Percentiles rank a stretch among this genome's conserved stretches.
phyloP scores from a whole-genome alignment of 1,140 invertebrate species.

The Agrypnia vestita region DNA sequence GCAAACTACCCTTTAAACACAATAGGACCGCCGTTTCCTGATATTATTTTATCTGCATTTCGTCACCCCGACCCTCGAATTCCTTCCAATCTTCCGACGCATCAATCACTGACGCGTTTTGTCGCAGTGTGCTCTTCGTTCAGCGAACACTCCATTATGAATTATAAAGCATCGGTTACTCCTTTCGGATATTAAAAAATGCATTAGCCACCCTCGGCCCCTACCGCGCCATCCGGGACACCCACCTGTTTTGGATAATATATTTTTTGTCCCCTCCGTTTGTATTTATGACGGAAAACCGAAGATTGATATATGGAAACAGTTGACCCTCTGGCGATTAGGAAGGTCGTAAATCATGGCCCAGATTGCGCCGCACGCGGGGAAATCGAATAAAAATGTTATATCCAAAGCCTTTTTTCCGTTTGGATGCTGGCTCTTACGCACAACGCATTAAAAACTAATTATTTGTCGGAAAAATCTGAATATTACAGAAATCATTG shows the following conservation, averaged over 20 bases:
- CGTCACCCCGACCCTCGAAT: conserved; percentile 12
- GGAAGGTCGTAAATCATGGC: conserved; percentile 47
- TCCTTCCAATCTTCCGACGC: conserved; percentile 25
- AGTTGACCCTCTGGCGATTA: conserved; percentile 37
- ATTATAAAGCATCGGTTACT: conserved; percentile 40
- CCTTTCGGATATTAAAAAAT: conserved; percentile 43
- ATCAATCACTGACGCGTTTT: conserved; percentile 28
- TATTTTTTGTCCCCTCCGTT: conserved; percentile 32
- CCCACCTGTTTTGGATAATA: conserved; percentile 27
- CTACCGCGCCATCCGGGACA: neutral
- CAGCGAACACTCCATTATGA: conserved; percentile 29
- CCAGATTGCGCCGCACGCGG: conserved; percentile 30
- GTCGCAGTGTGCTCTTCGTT: neutral
- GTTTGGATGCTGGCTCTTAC: no score
- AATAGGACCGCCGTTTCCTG: neutral
- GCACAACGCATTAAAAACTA: no score
- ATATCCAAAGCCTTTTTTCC: neutral
- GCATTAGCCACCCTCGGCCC: conserved; percentile 8
- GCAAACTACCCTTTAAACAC: neutral
- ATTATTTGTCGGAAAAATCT: no score
- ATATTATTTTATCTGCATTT: conserved; percentile 29
- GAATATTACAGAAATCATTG: no score
- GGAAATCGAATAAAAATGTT: conserved; percentile 31
- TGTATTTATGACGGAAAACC: conserved; percentile 41
- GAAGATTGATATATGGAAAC: conserved; percentile 44